Evolutionary conservation across 2,113 vertebrate genomes (phyloP), one percentile per base, ranked within the genome.

Genomic region (Epinephelus cyanopodus): DNA sequence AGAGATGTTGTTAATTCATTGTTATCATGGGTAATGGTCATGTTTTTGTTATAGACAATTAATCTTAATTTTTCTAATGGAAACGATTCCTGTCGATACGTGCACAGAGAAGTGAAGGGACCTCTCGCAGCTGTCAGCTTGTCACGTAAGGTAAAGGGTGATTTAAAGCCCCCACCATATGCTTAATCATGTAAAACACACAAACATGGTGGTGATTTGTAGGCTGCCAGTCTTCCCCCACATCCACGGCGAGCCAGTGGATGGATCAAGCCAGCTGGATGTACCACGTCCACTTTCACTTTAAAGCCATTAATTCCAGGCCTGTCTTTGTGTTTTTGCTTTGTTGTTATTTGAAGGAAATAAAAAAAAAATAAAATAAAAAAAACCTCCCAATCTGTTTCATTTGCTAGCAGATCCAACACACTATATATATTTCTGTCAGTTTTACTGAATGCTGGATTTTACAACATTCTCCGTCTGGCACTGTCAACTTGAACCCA

Each of bases 101-200:
- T 12, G 12, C 56, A 23, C 18, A 50, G 72, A 73, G 57, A 77
- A 85, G 61, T 71, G 47, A 73, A 29, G 74, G 78, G 8, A 25
- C 63, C 56, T 73, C 70, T 74, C 45, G 42, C 58, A 65, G 87
- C 84, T 83, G 83, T 78, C 83, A 85, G 61, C 74, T 82, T 85
- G 83, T 81, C 75, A 86, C 79, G 84, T 69, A 73, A 87, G 81
- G 77, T 77, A 77, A 42, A 19, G 63, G 70, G 21, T 81, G 87
- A 92, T 90, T 83, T 89, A 90, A 89, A 68, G 80, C 79, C 76
- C 68, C 37, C 62, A 83, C 83, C 85, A 89, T 84, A 87, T 89
- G 85, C 74, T 89, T 91, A 84, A 90, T 88, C 89, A 91, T 90
- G 90, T 92, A 90, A 90, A 90, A 91, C 85, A 90, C 87, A 90